Evolutionary conservation across 2,113 vertebrate genomes (phyloP).

Genomic region (Callocephalon fimbriatum): DNA sequence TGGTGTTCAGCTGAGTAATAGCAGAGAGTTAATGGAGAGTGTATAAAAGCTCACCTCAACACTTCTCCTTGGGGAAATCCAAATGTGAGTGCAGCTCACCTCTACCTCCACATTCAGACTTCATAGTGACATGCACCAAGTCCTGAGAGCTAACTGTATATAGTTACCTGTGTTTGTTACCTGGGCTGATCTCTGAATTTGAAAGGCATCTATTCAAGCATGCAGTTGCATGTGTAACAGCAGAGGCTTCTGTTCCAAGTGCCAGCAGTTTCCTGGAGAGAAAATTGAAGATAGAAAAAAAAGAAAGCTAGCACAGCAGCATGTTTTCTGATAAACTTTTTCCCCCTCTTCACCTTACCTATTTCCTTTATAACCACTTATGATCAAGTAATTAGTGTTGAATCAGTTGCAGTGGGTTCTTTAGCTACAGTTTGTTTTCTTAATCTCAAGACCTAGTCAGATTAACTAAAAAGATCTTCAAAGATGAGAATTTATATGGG

Average conservation of each 20-base stretch:
- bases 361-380: neutral
- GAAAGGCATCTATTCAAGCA: neutral
- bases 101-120: neutral
- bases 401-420: neutral
- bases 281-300: neutral
- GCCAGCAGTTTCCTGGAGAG: neutral
- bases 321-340: neutral
- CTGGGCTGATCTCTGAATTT: neutral
- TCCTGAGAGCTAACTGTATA: neutral
- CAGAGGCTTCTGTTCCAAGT: neutral
- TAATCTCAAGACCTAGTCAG: slow-evolving; percentile 4
- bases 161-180: neutral
- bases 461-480: neutral
- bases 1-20: neutral
- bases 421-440: neutral
- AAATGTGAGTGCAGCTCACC: neutral
- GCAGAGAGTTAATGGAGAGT: neutral
- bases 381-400: neutral
- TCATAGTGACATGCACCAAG: neutral
- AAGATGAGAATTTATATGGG: neutral
- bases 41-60: neutral
- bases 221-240: neutral
- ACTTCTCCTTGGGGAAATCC: neutral
- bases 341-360: neutral
- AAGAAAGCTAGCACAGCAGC: neutral